Conservation (phyloP, 2,888 invertebrate species). For the Miltochrista miniata region DNA sequence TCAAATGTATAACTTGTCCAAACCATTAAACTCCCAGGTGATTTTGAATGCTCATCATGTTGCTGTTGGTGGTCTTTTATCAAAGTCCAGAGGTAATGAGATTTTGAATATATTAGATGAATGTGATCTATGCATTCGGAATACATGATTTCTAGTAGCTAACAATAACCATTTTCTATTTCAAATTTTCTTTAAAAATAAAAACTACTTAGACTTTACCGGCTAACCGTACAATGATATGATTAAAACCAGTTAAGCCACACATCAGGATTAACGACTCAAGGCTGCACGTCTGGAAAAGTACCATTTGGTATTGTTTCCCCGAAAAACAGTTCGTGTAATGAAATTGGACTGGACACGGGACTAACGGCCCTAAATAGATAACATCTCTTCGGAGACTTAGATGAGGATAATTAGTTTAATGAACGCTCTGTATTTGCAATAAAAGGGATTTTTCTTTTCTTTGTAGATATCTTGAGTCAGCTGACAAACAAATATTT, state of each 20-base stretch:
- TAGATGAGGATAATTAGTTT: slow-evolving; percentile 63
- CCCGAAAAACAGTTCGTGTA: slow-evolving; percentile 55
- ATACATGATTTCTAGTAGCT: no score
- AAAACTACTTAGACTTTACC: background rate
- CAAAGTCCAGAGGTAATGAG: no score
- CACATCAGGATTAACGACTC: slow-evolving; percentile 15
- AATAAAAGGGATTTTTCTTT: slow-evolving; percentile 41
- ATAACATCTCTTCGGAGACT: slow-evolving; percentile 58
- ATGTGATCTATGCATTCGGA: no score
- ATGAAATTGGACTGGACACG: slow-evolving; percentile 64
- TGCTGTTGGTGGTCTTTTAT: no score
- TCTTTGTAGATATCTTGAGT: slow-evolving; percentile 28
- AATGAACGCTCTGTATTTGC: slow-evolving; percentile 54
- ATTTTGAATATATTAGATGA: no score
- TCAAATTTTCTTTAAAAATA: background rate
- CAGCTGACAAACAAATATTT: slow-evolving; percentile 30
- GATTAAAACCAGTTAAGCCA: slow-evolving; percentile 19
- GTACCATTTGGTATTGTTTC: slow-evolving; percentile 21
- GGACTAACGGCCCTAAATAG: slow-evolving; percentile 49
- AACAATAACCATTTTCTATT: slow-evolving; percentile 9
- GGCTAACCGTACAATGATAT: slow-evolving; percentile 20
- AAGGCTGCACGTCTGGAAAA: slow-evolving; percentile 5
- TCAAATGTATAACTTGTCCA: no score
- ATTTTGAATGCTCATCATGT: no score
- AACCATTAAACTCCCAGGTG: no score